These are phyloP conservation scores for Lucilia sericata DNA, from an alignment of 1,140 invertebrate species.

Conservation along the genomic window DNA sequence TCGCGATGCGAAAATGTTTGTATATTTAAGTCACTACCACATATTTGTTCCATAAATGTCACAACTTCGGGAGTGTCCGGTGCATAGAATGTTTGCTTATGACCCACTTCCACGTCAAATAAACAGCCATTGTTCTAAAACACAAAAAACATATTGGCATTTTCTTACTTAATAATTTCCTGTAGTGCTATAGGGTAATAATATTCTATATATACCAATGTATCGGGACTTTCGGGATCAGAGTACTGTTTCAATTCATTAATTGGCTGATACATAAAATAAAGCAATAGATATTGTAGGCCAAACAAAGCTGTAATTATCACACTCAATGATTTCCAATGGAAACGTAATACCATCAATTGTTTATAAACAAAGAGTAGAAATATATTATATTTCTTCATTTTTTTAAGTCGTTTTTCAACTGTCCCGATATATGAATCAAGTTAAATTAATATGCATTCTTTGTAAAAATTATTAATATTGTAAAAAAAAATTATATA, in stretches of 20 bases:
- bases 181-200: not conserved
- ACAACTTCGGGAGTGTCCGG: conserved; percentile 4
- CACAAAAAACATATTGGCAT: not conserved
- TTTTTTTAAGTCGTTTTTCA: not conserved
- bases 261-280: conserved; percentile 27
- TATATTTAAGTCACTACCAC: conserved; percentile 7
- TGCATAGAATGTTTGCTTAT: conserved; percentile 8
- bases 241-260: not conserved
- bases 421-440: not conserved
- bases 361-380: conserved; percentile 7
- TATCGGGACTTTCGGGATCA: not conserved
- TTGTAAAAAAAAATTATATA: too few species aligned
- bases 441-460: too few species aligned
- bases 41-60: conserved; percentile 18
- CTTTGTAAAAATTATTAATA: too few species aligned
- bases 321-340: not conserved
- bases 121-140: conserved; percentile 29
- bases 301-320: not conserved
- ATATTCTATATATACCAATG: not conserved
- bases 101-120: not conserved
- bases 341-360: conserved; percentile 9
- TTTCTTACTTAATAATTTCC: too few species aligned
- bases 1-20: not conserved
- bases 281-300: not conserved
- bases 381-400: not conserved